phyloP scores from a whole-genome alignment of 2,888 invertebrate genomes.

The Monopis laevigella region DNA sequence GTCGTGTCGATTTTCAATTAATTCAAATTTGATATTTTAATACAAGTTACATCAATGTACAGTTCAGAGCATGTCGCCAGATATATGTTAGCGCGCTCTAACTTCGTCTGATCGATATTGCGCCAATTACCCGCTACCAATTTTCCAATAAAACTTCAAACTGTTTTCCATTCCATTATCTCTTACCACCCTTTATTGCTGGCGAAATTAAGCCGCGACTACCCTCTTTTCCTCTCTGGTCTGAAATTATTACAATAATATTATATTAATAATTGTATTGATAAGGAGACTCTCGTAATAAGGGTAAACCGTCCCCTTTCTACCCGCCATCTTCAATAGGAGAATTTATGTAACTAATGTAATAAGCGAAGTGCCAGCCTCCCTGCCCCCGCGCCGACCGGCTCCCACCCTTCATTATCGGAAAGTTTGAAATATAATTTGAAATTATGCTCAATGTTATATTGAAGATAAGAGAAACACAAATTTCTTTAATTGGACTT shows the following conservation, averaged over 20 bases:
- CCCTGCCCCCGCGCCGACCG: slow-evolving; percentile 22
- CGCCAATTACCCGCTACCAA: slow-evolving; percentile 64
- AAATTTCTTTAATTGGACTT: slow-evolving; percentile 69
- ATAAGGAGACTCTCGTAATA: slow-evolving; percentile 68
- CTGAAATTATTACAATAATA: slow-evolving; percentile 67
- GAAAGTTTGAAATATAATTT: slow-evolving; percentile 69
- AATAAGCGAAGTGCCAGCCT: slow-evolving; percentile 62
- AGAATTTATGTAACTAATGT: slow-evolving; percentile 69
- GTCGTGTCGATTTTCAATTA: slow-evolving; percentile 9
- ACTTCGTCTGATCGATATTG: slow-evolving; percentile 61
- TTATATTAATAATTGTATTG: slow-evolving; percentile 69
- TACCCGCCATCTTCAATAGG: slow-evolving; percentile 66
- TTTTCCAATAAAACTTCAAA: slow-evolving; percentile 68
- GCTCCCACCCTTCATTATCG: slow-evolving; percentile 64
- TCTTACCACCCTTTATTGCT: slow-evolving; percentile 64
- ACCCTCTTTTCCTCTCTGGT: slow-evolving; percentile 42
- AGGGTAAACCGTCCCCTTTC: slow-evolving; percentile 68
- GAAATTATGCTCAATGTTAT: slow-evolving; percentile 69
- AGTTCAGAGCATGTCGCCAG: too few relatives aligned
- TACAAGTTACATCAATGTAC: too few relatives aligned
- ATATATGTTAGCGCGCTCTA: too few relatives aligned
- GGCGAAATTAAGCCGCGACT: slow-evolving; percentile 62
- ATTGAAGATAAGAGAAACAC: slow-evolving; percentile 69
- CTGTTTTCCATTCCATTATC: slow-evolving; percentile 69
- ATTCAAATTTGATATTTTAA: too few relatives aligned